phyloP scores from a whole-genome alignment of 2,888 invertebrate genomes.

The Trisateles emortualis region DNA sequence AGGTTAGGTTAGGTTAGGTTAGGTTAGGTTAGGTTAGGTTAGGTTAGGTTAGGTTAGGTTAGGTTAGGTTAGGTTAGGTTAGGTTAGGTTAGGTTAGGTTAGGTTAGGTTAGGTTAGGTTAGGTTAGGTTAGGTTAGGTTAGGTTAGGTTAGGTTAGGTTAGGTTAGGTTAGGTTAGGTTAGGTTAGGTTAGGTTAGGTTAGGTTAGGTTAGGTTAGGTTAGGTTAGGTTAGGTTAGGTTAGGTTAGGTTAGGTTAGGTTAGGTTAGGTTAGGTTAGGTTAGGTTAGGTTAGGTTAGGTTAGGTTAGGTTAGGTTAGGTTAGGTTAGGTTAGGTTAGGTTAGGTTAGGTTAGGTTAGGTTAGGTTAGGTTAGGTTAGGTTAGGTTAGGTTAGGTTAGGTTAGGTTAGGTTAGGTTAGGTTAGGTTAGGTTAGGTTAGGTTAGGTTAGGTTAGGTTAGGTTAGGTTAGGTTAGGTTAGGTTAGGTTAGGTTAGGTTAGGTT shows the following conservation, averaged over 20 bases:
- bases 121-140: conserved; percentile 18
- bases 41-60: conserved; percentile 11
- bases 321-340: conserved; percentile 33
- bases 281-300: conserved; percentile 39
- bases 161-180: conserved; percentile 25
- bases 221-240: conserved; percentile 38
- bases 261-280: conserved; percentile 37
- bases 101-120: conserved; percentile 17
- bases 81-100: conserved; percentile 17
- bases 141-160: conserved; percentile 22
- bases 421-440: conserved; percentile 34
- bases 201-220: conserved; percentile 35
- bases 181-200: conserved; percentile 37
- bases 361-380: conserved; percentile 34
- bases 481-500: conserved; percentile 34
- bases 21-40: conserved; percentile 11
- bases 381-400: conserved; percentile 33
- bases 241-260: conserved; percentile 49
- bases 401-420: conserved; percentile 22
- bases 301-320: conserved; percentile 33
- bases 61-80: conserved; percentile 17
- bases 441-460: conserved; percentile 25
- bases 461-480: conserved; percentile 30
- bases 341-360: conserved; percentile 35
- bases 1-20: conserved; percentile 11